Base-by-base conservation (phyloP, 2,888 invertebrate genomes). In the Ametastegia equiseti region DNA sequence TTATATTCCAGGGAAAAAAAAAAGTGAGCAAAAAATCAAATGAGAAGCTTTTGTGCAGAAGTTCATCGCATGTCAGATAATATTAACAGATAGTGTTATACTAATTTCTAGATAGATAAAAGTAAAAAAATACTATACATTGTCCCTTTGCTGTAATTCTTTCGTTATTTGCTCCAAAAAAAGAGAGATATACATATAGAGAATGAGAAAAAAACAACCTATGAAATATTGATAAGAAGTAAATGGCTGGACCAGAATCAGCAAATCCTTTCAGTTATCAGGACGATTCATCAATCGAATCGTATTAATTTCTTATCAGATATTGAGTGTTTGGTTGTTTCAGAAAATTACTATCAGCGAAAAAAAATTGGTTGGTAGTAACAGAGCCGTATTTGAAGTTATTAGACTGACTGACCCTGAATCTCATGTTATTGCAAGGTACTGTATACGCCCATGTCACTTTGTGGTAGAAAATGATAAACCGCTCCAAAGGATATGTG, bases 401-500 rank as follows among this genome's bases (percentile, higher is more conserved):
- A 60, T n/a, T n/a, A n/a, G n/a, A n/a, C n/a, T n/a, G 60, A 60
- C 60, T 60, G 60, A 60, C 60, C 60, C 27, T 60, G 23, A 60
- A 60, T 27, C 60, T 60, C 30, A 15, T 15, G 60, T 60, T 60
- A 60, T 30, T 30, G 60, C 60, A 30, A 23, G 13, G 30, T 15
- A 30, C 15, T 60, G 60, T 60, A 23, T 60, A 30, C 15, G 23
- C 9, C 54, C 23, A 7, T 9, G 54, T 54, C 54, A 54, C 54
- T 54, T 54, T 54, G 23, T 3, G 23, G 54, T 54, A 54, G 19
- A 54, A 54, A 54, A 54, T 54, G 19, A 7, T 23, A 23, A 54
- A 54, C 9, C 54, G n/a, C 54, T 54, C 54, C 23, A 54, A 54
- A 23, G 54, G 54, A 23, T 54, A 54, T 11, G 54, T 54, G 54